These are phyloP conservation scores for Xenopus tropicalis DNA, from an alignment of 2,113 vertebrate genomes.

Conservation along the genomic window DNA sequence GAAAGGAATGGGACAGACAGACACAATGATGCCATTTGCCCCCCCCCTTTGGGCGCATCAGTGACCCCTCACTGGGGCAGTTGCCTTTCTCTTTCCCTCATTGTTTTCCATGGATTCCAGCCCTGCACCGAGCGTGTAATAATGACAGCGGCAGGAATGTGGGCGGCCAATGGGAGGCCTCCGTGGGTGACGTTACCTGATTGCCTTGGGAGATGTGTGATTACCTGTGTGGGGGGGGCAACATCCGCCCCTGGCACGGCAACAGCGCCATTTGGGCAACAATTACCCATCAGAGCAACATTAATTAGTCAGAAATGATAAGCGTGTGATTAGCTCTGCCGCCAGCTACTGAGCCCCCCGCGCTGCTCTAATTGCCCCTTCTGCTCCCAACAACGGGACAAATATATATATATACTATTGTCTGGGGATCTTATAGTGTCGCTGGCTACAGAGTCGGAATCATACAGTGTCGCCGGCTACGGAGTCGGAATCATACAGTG, in stretches of 20 bases:
- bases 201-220: constrained; percentile 24
- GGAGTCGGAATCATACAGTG: too few species aligned
- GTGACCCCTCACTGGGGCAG: too few species aligned
- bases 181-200: constrained; percentile 28
- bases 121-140: constrained; percentile 20
- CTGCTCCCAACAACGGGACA: background rate
- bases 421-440: too few species aligned
- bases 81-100: background rate
- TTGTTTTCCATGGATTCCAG: constrained; percentile 43
- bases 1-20: too few species aligned
- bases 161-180: constrained; percentile 2
- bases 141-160: constrained; percentile 26
- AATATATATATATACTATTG: too few species aligned
- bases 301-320: constrained; percentile 18
- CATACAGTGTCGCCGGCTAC: too few species aligned
- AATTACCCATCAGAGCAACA: constrained; percentile 12
- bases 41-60: too few species aligned
- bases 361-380: background rate
- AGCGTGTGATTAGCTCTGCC: constrained; percentile 24
- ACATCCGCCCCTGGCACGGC: background rate
- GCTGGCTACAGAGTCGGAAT: too few species aligned
- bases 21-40: too few species aligned
- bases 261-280: constrained; percentile 11
- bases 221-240: constrained; percentile 38
- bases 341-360: background rate